Conservation (phyloP, 2,113 vertebrate species). For the Ceyx melanurus region DNA sequence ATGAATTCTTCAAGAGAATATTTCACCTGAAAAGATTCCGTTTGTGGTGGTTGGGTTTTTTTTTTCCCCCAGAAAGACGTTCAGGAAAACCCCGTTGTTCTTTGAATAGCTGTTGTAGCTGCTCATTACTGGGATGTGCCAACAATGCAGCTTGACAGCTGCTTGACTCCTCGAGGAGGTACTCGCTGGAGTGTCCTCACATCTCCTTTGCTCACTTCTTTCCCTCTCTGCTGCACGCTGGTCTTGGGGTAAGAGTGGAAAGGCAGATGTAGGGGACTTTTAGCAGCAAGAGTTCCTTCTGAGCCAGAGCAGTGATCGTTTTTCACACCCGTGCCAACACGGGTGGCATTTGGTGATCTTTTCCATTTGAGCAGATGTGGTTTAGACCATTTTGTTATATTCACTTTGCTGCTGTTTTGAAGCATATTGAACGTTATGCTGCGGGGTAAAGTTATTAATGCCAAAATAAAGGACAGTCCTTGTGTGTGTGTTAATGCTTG, state of each 20-base stretch:
- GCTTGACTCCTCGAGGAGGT: background rate
- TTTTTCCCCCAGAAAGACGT: background rate
- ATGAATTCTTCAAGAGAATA: background rate
- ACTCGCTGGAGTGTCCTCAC: background rate
- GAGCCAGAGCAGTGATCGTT: background rate
- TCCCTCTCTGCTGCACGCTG: background rate
- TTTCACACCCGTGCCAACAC: background rate
- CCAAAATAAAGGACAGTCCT: background rate
- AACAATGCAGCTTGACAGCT: background rate
- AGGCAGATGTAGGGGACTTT: background rate
- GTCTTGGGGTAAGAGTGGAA: background rate
- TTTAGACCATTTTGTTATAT: background rate
- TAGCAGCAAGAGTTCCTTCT: background rate
- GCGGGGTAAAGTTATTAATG: background rate
- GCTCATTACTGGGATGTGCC: background rate
- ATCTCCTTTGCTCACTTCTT: background rate
- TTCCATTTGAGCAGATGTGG: background rate
- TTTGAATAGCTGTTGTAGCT: conserved; percentile 1
- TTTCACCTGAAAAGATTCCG: background rate
- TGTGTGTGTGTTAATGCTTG: background rate
- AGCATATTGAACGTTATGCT: background rate
- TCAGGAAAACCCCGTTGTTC: background rate
- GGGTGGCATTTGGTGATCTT: background rate
- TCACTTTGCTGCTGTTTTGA: background rate
- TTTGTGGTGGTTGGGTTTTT: background rate